Conservation (phyloP, 2,888 invertebrate genomes). For the Heliconius aoede region DNA sequence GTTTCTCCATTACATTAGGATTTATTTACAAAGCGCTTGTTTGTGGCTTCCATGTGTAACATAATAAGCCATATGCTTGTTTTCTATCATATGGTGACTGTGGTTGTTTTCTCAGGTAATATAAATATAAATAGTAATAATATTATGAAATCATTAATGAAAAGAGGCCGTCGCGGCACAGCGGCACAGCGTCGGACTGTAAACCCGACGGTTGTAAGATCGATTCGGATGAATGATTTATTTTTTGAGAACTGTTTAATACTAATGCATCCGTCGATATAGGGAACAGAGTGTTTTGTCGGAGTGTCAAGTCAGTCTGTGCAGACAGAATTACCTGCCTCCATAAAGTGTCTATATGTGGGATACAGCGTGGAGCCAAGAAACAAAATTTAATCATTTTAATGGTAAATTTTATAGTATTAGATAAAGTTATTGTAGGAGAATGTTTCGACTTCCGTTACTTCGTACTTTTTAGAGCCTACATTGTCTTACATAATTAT, state of each 20-base stretch:
- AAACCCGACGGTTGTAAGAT: not conserved
- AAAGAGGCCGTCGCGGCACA: not conserved
- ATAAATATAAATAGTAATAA: not conserved
- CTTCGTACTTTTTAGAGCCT: not conserved
- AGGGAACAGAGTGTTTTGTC: no score
- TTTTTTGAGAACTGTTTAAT: no score
- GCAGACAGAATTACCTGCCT: no score
- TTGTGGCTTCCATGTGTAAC: conserved; percentile 16
- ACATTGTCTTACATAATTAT: not conserved
- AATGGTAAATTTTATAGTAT: not conserved
- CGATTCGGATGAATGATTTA: no score
- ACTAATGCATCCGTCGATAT: no score
- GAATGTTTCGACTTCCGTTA: not conserved
- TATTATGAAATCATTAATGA: not conserved
- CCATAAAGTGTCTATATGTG: no score
- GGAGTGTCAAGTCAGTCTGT: no score
- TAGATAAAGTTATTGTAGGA: not conserved
- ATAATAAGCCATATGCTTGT: not conserved
- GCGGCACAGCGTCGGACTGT: not conserved
- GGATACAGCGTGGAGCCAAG: no score
- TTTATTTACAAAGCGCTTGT: not conserved
- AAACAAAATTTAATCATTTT: not conserved
- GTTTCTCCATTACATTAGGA: not conserved
- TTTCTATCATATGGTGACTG: no score
- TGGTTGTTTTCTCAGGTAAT: not conserved